Evolutionary conservation across 2,888 invertebrate species (phyloP), one percentile per base, ranked within the genome.

Genomic region (Panzeria rudis): DNA sequence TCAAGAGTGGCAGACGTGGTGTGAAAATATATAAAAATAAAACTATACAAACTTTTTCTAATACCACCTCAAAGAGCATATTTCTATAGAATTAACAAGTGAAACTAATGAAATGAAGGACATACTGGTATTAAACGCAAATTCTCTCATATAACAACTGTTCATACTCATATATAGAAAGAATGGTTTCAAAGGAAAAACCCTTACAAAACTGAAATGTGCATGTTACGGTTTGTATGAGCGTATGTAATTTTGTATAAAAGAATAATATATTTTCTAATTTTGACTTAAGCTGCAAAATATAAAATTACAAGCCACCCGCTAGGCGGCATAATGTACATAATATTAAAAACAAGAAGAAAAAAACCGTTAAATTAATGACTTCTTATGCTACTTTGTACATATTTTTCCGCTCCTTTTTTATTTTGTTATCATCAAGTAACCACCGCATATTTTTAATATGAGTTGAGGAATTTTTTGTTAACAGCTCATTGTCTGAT

Each of bases 301-400:
- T 66, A 59, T 59, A 7, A 47, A 13, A n/a, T 56, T 47, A 35
- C 38, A 56, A 77, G 17, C 8, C 1, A 68, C 8, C 17, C 35
- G n/a, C 68, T 35, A 59, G 23, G 23, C 47, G n/a, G 17, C 3
- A 20, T 54, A 54, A 20, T 20, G 29, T 7, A n/a, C n/a, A n/a
- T 76, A 23, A 56, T 17, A 38, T 56, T 15, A 23, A 25, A 23
- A 59, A 47, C 47, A 77, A 59, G 3, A 8, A 68, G 44, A 64
- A 5, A 52, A 38, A 44, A 44, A 44, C n/a, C 44, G 41, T 75
- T 41, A 32, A 38, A 52, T 17, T 59, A 71, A 56, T 71, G 23
- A 64, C 6, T 64, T 52, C 32, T 38, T 52, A 38, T 52, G 23
- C 7, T 62, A 29, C 13, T 23, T 71, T 54, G 13, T 20, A 15